Percentiles rank a stretch among this genome's conserved stretches.
Evolutionary conservation across 2,113 vertebrate species (phyloP).

Genomic region (Monarcha castaneiventris): DNA sequence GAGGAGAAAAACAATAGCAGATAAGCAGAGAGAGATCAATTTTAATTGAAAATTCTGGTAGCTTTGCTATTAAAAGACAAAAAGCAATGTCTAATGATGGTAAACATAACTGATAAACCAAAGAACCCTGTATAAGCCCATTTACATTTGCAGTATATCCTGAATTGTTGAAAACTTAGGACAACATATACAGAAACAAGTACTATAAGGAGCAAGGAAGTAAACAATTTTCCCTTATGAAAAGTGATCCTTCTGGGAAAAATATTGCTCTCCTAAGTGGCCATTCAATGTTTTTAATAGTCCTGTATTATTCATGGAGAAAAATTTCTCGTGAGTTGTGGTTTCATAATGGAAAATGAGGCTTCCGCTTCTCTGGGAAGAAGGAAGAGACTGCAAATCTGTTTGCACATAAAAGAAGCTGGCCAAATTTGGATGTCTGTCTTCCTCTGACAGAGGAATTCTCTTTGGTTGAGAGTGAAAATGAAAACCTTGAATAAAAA

Average conservation of each 20-base stretch:
- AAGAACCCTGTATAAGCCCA: background rate
- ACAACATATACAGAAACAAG: background rate
- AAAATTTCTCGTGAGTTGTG: background rate
- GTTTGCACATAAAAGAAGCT: background rate
- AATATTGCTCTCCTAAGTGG: background rate
- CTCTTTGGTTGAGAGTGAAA: background rate
- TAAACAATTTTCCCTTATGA: background rate
- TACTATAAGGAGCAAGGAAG: background rate
- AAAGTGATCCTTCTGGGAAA: conserved; percentile 19
- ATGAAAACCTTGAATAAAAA: background rate
- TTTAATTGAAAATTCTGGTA: background rate
- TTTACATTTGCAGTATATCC: background rate
- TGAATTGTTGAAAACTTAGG: background rate
- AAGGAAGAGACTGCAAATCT: background rate
- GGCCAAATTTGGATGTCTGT: background rate
- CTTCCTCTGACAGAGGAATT: background rate
- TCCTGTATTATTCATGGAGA: conserved; percentile 3
- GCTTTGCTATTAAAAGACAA: background rate
- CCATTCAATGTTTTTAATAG: background rate
- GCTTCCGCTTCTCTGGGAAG: background rate
- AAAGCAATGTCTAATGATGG: background rate
- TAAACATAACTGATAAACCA: background rate
- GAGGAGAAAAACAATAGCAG: background rate
- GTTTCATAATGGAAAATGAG: background rate
- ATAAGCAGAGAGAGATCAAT: background rate